Evolutionary conservation across 1,140 invertebrate species (phyloP).

Genomic region (Calosoma granatense): DNA sequence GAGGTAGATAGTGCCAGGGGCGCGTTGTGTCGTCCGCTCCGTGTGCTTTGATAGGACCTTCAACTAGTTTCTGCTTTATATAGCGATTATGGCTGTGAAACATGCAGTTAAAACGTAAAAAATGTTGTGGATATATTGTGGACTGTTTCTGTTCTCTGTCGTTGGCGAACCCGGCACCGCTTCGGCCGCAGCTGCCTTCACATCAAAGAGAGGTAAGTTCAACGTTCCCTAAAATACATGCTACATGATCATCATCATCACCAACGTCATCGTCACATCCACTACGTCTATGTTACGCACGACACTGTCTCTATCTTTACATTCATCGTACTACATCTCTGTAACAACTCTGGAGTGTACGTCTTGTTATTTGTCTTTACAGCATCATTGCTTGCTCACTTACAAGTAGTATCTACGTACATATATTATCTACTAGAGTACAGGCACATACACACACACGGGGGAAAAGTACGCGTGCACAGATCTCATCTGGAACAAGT

Average conservation of each 20-base stretch:
- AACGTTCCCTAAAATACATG: too few species aligned
- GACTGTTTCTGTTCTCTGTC: slow-evolving; percentile 17
- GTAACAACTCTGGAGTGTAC: not conserved
- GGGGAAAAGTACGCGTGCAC: too few species aligned
- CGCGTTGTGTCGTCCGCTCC: slow-evolving; percentile 3
- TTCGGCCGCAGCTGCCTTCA: slow-evolving; percentile 10
- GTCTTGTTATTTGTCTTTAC: not conserved
- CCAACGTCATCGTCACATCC: not conserved
- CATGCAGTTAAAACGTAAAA: slow-evolving; percentile 23
- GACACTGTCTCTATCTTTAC: too few species aligned
- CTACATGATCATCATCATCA: not conserved
- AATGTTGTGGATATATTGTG: slow-evolving; percentile 22
- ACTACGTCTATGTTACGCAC: not conserved
- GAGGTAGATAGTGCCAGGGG: slow-evolving; percentile 18
- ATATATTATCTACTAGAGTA: too few species aligned
- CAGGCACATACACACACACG: too few species aligned
- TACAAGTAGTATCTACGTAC: not conserved
- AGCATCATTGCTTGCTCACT: not conserved
- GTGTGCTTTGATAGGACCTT: slow-evolving; percentile 8
- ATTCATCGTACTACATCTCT: too few species aligned
- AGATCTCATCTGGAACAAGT: not conserved
- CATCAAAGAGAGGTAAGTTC: slow-evolving; percentile 9
- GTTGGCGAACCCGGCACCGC: slow-evolving; percentile 13
- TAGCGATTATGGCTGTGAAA: slow-evolving; percentile 21
- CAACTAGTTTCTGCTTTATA: slow-evolving; percentile 7